Base-by-base conservation (phyloP, 2,113 vertebrate species). In the Anoplopoma fimbria region DNA sequence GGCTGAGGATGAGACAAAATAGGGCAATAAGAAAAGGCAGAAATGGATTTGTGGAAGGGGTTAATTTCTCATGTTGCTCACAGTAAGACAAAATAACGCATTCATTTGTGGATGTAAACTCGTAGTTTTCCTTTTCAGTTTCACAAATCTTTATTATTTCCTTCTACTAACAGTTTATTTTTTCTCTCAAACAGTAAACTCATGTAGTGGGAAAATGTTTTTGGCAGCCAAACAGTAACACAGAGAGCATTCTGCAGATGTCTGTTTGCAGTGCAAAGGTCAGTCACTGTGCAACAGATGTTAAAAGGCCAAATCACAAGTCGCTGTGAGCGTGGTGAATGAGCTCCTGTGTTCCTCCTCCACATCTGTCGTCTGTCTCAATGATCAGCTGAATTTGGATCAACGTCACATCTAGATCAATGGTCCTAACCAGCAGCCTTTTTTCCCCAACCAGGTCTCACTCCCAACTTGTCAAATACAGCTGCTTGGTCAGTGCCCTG, bases 271-370 rank as follows among this genome's bases (percentile, higher is more conserved):
- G 65, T 23, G 77, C 78, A 91, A 89, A 88, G 90, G 88, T 90
- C 88, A 70, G 61, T 60, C 42, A 38, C 74, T 82, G 57, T 74
- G 75, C 72, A 81, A 36, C 79, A 87, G 81, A 92, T 80, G 86
- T 85, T 74, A 83, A 85, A 84, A 81, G 83, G 85, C 79, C 88
- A 91, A 79, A 75, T 86, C 80, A 82, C 88, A 84, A 69, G 77
- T 61, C 29, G 23, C 45, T 82, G 88, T 64, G 82, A 88, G 69
- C 57, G 31, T 23, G 4, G 27, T 86, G 78, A 91, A 90, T 74
- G 55, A 51, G 74, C 51, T 78, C 19, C 79, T 70, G 61, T 88
- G 77, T 89, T 85, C 42, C 31, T 70, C n/a, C 55, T 77, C 25
- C 14, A 21, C 9, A 29, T 69, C 49, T 69, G 69, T n/a, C 65